Base-by-base conservation (phyloP, 1,140 invertebrate genomes). In the Euura saliciscinereae region DNA sequence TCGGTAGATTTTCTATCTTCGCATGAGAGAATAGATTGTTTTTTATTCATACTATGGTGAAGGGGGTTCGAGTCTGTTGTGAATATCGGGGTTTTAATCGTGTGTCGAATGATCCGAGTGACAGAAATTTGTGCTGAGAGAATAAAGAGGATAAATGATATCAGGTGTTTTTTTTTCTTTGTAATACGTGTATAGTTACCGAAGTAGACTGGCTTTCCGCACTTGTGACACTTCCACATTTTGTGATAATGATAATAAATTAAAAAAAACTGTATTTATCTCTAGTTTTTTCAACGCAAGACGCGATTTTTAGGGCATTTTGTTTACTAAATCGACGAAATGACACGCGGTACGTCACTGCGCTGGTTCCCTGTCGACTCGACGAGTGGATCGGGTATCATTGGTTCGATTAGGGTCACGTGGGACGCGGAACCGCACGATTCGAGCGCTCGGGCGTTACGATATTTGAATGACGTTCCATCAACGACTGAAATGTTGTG, bases 221-320 rank as follows among this genome's bases (percentile, higher is more conserved):
- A 96, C 87, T 94, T 94, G 84, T 94, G 94, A 87, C 94, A 96
- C 89, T 94, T 94, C 93, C 94, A 95, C 94, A 95, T 95, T 65
- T 66, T 79, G 5, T 4, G 10, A 5, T 0, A 8, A n/a, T n/a
- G 13, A n/a, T 6, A 11, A 11, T 11, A 11, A 43, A 43, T 13
- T 8, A 0, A n/a, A 67, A 10, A 11, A 43, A 67, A 67, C 42
- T 67, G 44, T 43, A 64, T 2, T 64, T 64, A 1, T 28, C 28
- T 28, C 28, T 28, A 28, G 0, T 28, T 28, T 28, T 28, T 28
- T 28, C 1, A 28, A 28, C 28, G 28, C 28, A 28, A 28, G 0
- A 28, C 28, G 28, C 28, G 10, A 59, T 59, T 59, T 59, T 59
- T 28, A 59, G 8, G 10, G 51, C 51, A 59, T 59, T 59, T 59